phyloP scores from a whole-genome alignment of 2,113 vertebrate genomes.

The Origma solitaria region DNA sequence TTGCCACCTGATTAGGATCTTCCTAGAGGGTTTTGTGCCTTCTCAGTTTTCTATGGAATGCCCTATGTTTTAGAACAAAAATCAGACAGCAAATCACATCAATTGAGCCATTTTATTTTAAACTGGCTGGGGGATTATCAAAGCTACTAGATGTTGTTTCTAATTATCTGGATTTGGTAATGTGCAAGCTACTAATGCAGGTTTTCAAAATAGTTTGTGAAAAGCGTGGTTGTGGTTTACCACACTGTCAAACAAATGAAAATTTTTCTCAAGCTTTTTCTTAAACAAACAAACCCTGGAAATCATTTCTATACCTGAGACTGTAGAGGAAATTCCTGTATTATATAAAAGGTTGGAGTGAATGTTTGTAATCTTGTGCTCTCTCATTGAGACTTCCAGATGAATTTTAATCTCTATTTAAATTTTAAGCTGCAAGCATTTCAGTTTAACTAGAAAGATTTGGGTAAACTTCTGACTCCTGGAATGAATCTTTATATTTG shows the following conservation, averaged over 20 bases:
- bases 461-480: not conserved
- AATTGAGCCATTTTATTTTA: not conserved
- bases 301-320: not conserved
- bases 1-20: not conserved
- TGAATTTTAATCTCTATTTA: not conserved
- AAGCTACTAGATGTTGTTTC: not conserved
- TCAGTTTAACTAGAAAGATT: not conserved
- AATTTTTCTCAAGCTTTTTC: not conserved
- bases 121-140: not conserved
- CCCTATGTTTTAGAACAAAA: not conserved
- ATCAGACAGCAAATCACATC: not conserved
- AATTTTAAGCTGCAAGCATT: not conserved
- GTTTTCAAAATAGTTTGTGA: slow-evolving; percentile 6
- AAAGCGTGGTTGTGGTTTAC: not conserved
- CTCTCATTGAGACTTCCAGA: not conserved
- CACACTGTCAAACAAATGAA: not conserved
- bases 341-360: not conserved
- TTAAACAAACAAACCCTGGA: not conserved
- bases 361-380: not conserved
- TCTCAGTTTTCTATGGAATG: not conserved
- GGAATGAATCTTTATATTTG: not conserved
- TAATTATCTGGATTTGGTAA: not conserved
- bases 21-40: not conserved
- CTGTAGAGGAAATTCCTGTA: not conserved
- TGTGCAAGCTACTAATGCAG: not conserved